Base-by-base conservation (phyloP, 2,797 vertebrate genomes). In the Lerista edwardsae region DNA sequence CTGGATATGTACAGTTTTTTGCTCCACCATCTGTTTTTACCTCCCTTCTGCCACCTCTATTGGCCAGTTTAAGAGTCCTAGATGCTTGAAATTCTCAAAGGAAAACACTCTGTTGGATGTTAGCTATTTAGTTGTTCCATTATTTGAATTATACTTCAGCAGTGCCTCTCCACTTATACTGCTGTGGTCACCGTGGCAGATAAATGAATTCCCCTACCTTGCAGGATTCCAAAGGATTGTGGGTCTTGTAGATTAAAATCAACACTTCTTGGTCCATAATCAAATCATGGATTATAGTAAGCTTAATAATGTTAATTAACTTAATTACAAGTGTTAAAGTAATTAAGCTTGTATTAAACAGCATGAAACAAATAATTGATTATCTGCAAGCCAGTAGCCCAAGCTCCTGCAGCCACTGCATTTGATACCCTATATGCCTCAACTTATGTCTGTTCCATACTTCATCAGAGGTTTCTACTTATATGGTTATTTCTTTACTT, bases 301-400 rank as follows among this genome's bases (percentile, higher is more conserved):
- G 64, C 75, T 84, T 87, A 84, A 73, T 84, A 84, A 87, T 64
- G 67, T 84, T 80, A 81, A 87, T 84, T 87, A 81, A 84, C 73
- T 87, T 84, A 87, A 87, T 87, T 87, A 73, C 78, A 80, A 83
- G 25, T 87, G 55, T 80, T 86, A 79, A 83, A 80, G 74, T 4
- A 85, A 68, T 76, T 84, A 79, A 41, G 72, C 68, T 80, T 67
- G 68, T 41, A 82, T 73, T 89, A 88, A 71, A 47, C 36, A 83
- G 69, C 27, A 51, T 68, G 44, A 86, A 86, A 27, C 14, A 72
- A 80, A 83, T 78, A 86, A 75, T 61, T 87, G 31, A 8, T 83
- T 89, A 12, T 29, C n/a, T 79, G 65, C 51, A 71, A 61, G 7
- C 23, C 64, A 23, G 80, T 68, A 75, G 9, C 12, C 69, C 79